A percentile compares a stretch with the other conserved stretches of the same genome.
Evolutionary conservation across 2,113 vertebrate species (phyloP).

Genomic region (Centropus bengalensis): DNA sequence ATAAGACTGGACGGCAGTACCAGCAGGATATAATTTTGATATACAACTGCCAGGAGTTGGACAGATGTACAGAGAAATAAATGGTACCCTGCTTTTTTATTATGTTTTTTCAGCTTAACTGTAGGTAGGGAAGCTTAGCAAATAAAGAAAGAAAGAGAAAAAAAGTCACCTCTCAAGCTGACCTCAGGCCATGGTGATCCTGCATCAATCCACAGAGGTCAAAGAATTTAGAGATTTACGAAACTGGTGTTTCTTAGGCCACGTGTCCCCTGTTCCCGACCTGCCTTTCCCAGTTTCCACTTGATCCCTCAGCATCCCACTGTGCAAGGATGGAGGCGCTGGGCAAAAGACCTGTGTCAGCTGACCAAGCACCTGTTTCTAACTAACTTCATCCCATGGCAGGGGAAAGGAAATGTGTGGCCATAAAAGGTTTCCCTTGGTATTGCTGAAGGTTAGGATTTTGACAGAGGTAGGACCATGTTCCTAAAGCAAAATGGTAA

Average conservation of each 20-base stretch:
- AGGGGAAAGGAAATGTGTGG: not conserved
- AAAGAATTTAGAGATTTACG: slow-evolving; percentile 34
- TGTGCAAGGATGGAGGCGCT: not conserved
- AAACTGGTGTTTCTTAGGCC: not conserved
- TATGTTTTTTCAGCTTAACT: not conserved
- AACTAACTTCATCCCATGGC: not conserved
- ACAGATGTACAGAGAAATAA: not conserved
- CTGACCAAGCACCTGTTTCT: not conserved
- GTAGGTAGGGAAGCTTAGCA: not conserved
- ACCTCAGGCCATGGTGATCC: not conserved
- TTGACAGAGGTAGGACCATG: not conserved
- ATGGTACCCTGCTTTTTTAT: not conserved
- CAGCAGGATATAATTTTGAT: not conserved
- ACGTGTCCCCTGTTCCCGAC: not conserved
- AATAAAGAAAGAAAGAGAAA: not conserved
- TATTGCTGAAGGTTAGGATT: not conserved
- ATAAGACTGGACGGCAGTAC: not conserved
- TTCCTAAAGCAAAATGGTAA: not conserved
- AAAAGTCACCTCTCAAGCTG: not conserved
- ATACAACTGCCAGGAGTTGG: not conserved
- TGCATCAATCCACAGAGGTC: not conserved
- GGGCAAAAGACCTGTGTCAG: not conserved
- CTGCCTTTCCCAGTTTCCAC: not conserved
- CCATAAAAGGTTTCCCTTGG: not conserved
- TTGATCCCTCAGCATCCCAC: not conserved